These are phyloP conservation scores for Nibea coibor DNA, from an alignment of 2,113 vertebrate species.

Conservation along the genomic window DNA sequence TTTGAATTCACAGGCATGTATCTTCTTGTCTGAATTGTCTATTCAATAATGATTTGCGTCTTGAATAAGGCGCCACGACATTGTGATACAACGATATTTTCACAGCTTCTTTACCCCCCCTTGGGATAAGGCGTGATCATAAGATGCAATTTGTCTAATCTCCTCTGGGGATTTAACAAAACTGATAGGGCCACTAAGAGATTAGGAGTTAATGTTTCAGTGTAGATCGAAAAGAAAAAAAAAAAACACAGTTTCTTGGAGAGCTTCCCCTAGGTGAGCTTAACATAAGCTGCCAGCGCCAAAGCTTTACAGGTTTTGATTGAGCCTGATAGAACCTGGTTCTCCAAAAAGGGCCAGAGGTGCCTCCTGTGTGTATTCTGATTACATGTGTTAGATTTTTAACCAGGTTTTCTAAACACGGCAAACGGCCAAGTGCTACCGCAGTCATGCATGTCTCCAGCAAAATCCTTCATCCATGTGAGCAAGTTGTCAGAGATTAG, in stretches of 20 bases:
- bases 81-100: conserved; percentile 44
- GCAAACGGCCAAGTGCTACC: conserved; percentile 29
- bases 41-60: conserved; percentile 22
- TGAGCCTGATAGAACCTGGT: conserved; percentile 42
- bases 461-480: conserved; percentile 70
- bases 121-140: conserved; percentile 62
- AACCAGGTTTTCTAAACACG: conserved; percentile 48
- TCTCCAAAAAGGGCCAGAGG: conserved; percentile 40
- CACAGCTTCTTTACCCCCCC: conserved; percentile 32
- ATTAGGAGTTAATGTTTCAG: conserved; percentile 68
- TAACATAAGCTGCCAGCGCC: conserved; percentile 61
- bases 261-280: conserved; percentile 69
- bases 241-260: conserved; percentile 68
- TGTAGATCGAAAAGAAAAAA: conserved; percentile 56
- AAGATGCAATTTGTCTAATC: conserved; percentile 77
- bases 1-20: conserved; percentile 3
- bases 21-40: conserved; percentile 1
- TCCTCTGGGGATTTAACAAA: conserved; percentile 74
- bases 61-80: conserved; percentile 19
- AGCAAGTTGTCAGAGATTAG: conserved; percentile 73
- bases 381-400: conserved; percentile 57
- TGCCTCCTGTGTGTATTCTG: conserved; percentile 49
- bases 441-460: conserved; percentile 45
- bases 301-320: conserved; percentile 59
- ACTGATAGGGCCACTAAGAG: conserved; percentile 70